Conservation (phyloP, 1,140 invertebrate genomes). For the Drosophila insularis region DNA sequence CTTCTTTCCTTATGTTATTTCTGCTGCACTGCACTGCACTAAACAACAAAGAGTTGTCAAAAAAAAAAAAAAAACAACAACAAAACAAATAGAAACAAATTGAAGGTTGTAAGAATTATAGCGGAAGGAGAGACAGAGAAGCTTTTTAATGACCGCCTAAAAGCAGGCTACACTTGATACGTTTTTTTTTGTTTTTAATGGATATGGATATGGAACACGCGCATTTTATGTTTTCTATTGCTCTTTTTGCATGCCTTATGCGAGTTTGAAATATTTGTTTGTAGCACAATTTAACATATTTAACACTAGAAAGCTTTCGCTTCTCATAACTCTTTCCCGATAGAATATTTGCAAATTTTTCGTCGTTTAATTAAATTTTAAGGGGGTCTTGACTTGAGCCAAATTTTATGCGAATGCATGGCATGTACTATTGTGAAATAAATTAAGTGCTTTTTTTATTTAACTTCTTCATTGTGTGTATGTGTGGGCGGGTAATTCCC, state of each 20-base stretch:
- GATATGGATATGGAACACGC: not conserved
- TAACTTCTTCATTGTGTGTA: no score
- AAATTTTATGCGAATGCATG: no score
- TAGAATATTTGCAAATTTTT: no score
- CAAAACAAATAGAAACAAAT: not conserved
- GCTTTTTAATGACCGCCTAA: conserved; percentile 15
- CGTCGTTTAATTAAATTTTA: no score
- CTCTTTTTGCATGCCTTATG: not conserved
- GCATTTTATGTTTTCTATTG: not conserved
- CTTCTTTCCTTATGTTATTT: not conserved
- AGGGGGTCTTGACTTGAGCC: no score
- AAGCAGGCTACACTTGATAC: conserved; percentile 21
- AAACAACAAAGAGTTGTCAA: not conserved
- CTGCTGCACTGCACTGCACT: not conserved
- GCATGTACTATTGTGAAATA: no score
- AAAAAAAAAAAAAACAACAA: not conserved
- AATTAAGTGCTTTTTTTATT: no score
- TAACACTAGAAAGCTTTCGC: not conserved
- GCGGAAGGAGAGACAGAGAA: not conserved
- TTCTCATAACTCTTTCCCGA: not conserved
- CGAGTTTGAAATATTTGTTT: not conserved
- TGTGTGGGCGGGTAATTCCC: no score
- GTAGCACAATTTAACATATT: not conserved
- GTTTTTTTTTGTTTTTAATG: not conserved
- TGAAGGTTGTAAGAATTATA: not conserved